A percentile compares a stretch with the other conserved stretches of the same genome.
These are phyloP conservation scores for Syndactyla subalaris DNA, from an alignment of 2,797 vertebrate genomes.

Conservation along the genomic window DNA sequence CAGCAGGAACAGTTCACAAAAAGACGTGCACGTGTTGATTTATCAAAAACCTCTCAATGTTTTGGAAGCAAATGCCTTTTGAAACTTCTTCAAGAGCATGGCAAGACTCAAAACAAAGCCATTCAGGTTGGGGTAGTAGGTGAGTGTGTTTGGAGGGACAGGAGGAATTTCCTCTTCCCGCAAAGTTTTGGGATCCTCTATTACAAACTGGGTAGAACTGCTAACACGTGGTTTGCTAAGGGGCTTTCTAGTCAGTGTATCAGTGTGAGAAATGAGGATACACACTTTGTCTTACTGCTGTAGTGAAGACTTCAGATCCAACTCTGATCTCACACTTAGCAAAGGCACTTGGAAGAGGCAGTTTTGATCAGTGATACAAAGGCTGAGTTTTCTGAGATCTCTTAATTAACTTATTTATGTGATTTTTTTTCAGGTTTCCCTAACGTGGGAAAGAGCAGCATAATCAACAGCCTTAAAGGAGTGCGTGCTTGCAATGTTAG, in stretches of 20 bases:
- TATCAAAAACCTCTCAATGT: slow-evolving; percentile 73
- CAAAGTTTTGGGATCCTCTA: not conserved
- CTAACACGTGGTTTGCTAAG: not conserved
- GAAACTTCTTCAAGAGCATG: slow-evolving; percentile 79
- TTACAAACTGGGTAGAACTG: not conserved
- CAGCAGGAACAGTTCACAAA: slow-evolving; percentile 75
- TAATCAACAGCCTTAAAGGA: slow-evolving; percentile 93
- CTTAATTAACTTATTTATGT: not conserved
- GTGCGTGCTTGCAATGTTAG: slow-evolving; percentile 83
- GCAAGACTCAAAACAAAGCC: slow-evolving; percentile 48
- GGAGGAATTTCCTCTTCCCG: not conserved
- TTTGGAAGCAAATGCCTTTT: slow-evolving; percentile 81
- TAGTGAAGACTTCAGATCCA: slow-evolving; percentile 78
- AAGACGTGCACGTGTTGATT: slow-evolving; percentile 67
- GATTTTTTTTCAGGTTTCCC: slow-evolving; percentile 85
- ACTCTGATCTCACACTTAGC: slow-evolving; percentile 75
- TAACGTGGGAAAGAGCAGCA: slow-evolving; percentile 96
- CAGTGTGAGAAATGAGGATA: slow-evolving; percentile 76
- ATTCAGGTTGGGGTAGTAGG: slow-evolving; percentile 90
- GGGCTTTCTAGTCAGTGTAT: not conserved
- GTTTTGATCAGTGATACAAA: not conserved
- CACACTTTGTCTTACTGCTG: slow-evolving; percentile 53
- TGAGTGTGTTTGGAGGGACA: slow-evolving; percentile 64
- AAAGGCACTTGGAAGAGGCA: not conserved
- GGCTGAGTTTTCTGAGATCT: not conserved